Evolutionary conservation across 2,888 invertebrate genomes (phyloP).

Genomic region (Abscondita cerata): DNA sequence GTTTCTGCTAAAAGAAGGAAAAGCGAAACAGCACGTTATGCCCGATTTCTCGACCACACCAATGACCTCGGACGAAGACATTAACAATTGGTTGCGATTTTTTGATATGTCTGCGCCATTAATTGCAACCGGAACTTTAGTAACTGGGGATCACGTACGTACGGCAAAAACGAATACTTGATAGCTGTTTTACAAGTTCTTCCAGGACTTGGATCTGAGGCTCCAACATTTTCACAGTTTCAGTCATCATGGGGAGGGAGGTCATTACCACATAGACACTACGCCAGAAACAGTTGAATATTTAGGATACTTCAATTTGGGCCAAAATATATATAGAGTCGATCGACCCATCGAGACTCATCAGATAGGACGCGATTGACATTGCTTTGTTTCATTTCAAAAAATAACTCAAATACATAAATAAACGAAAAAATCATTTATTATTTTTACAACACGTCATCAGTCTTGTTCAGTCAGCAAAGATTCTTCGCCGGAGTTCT

Average conservation of each 20-base stretch:
- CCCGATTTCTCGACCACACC: constrained; percentile 85
- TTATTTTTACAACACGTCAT: not conserved
- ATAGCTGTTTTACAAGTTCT: constrained; percentile 33
- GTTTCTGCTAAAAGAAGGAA: constrained; percentile 83
- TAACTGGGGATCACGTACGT: constrained; percentile 80
- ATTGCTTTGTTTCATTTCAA: too few relatives aligned
- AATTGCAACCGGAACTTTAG: constrained; percentile 85
- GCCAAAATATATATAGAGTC: constrained; percentile 73
- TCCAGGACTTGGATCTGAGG: constrained; percentile 85
- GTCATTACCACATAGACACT: constrained; percentile 96
- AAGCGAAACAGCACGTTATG: constrained; percentile 94
- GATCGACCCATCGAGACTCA: constrained; percentile 75
- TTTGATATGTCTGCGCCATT: constrained; percentile 91
- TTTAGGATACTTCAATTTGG: constrained; percentile 87
- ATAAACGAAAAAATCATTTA: too few relatives aligned
- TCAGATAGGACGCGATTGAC: constrained; percentile 51
- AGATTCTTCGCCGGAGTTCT: not conserved
- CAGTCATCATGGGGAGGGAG: constrained; percentile 82
- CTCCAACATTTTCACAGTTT: constrained; percentile 97
- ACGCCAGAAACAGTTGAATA: constrained; percentile 89
- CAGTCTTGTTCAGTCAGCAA: constrained; percentile 3
- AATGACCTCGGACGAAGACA: constrained; percentile 72
- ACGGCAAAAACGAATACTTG: too few relatives aligned
- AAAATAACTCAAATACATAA: too few relatives aligned
- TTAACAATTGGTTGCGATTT: constrained; percentile 90